Percentiles rank a stretch among this genome's conserved stretches.
Conservation (phyloP, 1,140 invertebrate genomes). For the Hypsibius dujardini region DNA sequence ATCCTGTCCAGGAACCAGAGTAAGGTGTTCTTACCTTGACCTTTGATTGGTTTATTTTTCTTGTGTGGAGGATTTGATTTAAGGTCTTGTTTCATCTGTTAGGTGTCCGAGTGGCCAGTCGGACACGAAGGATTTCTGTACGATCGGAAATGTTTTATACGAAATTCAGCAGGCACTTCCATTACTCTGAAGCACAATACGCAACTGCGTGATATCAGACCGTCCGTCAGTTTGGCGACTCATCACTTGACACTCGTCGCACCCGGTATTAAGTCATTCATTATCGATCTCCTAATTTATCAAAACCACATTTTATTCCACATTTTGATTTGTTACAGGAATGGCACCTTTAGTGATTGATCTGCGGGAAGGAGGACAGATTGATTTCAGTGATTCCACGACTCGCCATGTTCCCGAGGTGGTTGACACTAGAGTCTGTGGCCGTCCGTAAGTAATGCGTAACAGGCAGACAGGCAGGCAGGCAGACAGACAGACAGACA, state of each 20-base stretch:
- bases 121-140: constrained; percentile 55
- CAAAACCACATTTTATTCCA: too few species aligned
- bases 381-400: too few species aligned
- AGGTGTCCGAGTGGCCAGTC: constrained; percentile 47
- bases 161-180: constrained; percentile 53
- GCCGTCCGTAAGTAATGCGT: background rate
- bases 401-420: too few species aligned
- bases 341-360: too few species aligned
- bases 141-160: constrained; percentile 81
- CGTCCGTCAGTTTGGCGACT: constrained; percentile 45
- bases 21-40: too few species aligned
- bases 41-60: too few species aligned
- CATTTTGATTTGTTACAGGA: too few species aligned
- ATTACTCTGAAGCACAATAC: constrained; percentile 67
- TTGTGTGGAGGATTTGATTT: too few species aligned
- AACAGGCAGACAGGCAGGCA: background rate
- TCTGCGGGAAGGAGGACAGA: too few species aligned
- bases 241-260: constrained; percentile 46
- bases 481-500: too few species aligned
- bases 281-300: too few species aligned
- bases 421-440: constrained; percentile 2
- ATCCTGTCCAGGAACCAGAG: too few species aligned
- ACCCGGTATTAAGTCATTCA: constrained; percentile 36
- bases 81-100: background rate
- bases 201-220: constrained; percentile 31